Evolutionary conservation across 2,113 vertebrate species (phyloP), one percentile per base, ranked within the genome.

Genomic region (Haemorhous mexicanus): DNA sequence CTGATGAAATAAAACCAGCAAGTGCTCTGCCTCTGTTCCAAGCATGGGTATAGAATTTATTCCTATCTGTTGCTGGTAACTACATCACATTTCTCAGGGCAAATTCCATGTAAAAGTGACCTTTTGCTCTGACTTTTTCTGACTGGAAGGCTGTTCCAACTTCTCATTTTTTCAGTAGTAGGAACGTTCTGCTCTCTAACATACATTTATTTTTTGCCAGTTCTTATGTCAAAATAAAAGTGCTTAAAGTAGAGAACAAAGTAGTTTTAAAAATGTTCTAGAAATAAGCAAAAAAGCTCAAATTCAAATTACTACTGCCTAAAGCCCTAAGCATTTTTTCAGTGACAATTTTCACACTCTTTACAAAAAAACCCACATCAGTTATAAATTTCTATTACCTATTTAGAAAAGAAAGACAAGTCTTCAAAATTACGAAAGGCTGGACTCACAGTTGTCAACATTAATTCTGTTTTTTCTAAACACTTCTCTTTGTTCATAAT

Each of bases 81-180:
- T 44, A 39, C 26, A 79, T 37, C 7, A 3, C 46, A 66, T 84
- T 90, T 85, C 59, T 85, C 78, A 90, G 49, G 18, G 58, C 86
- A 88, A 80, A 73, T 58, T 83, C 79, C 75, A 74, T 35, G 46
- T 53, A 61, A 80, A 94, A 90, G n/a, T 1, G 30, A 94, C 79
- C 82, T 88, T 92, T 95, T 27, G n/a, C 88, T 92, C 79, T 24
- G 32, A 58, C 94, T 93, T 87, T 69, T 88, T 92, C 58, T 77
- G 43, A 77, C 67, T 80, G 30, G 58, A 88, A 93, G 28, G 27
- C 55, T 66, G 47, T 55, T 93, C 72, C 72, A 85, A 13, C 58
- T 80, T 90, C 62, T 90, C 10, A 76, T 88, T 94, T 92, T 90
- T 88, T 58, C 67, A 92, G 50, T 49, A 90, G 67, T 5, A 77